Evolutionary conservation across 2,888 invertebrate genomes (phyloP).

Genomic region (Pollenia angustigena): DNA sequence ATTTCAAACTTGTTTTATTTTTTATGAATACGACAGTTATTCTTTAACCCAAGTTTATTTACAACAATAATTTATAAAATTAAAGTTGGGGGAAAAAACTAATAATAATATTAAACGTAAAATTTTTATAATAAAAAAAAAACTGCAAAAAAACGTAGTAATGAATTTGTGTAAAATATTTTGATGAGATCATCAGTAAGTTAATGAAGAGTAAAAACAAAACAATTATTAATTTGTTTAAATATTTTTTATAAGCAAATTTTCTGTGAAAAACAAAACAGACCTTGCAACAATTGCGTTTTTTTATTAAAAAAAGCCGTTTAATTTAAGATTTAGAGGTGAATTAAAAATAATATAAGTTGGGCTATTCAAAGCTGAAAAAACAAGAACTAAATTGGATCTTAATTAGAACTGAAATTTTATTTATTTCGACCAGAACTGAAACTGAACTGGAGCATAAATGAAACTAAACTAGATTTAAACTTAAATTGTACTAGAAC

Average conservation of each 20-base stretch:
- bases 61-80: constrained; percentile 52
- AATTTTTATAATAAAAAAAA: neutral
- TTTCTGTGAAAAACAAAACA: constrained; percentile 18
- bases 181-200: constrained; percentile 70
- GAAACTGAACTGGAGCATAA: no score
- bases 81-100: constrained; percentile 10
- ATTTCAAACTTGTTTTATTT: no score
- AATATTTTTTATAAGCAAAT: constrained; percentile 51
- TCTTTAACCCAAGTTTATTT: no score
- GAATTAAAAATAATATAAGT: constrained; percentile 4
- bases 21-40: no score
- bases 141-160: constrained; percentile 26
- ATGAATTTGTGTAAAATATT: constrained; percentile 54
- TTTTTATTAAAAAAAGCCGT: constrained; percentile 17
- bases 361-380: neutral
- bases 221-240: neutral
- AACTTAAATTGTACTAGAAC: no score
- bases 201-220: constrained; percentile 12
- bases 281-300: constrained; percentile 64
- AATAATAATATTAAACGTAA: neutral
- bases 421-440: no score
- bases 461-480: no score
- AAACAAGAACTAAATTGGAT: neutral
- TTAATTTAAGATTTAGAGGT: constrained; percentile 12
- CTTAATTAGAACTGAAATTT: no score